Percentiles rank a stretch among this genome's conserved stretches.
Conservation (phyloP, 2,797 vertebrate genomes). For the Orestias chungarensis region DNA sequence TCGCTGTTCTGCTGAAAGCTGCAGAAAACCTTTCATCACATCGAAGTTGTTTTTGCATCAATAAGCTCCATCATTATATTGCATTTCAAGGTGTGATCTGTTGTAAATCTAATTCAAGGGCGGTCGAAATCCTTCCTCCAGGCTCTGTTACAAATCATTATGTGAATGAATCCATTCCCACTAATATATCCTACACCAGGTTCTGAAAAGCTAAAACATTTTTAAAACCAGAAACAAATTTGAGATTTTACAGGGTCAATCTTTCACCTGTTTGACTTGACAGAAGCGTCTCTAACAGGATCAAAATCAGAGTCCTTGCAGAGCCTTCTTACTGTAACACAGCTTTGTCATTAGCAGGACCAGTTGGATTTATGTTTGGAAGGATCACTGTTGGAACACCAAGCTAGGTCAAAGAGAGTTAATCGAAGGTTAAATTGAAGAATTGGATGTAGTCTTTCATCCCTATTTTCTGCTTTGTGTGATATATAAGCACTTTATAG, state of each 20-base stretch:
- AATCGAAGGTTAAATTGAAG: not conserved
- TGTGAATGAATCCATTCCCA: too few species aligned
- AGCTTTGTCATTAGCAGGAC: too few species aligned
- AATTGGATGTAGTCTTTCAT: not conserved
- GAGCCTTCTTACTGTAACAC: not conserved
- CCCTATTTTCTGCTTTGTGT: not conserved
- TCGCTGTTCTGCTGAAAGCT: slow-evolving; percentile 1
- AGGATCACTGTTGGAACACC: too few species aligned
- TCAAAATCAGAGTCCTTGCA: not conserved
- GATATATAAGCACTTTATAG: too few species aligned
- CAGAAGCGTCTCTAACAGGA: not conserved
- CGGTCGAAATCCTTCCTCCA: not conserved
- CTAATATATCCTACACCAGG: not conserved
- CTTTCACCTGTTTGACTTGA: too few species aligned
- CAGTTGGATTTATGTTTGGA: not conserved
- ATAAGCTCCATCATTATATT: not conserved
- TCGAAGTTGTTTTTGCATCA: not conserved
- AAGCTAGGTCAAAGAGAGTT: not conserved
- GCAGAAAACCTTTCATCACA: not conserved
- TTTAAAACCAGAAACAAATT: not conserved
- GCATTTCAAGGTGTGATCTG: not conserved
- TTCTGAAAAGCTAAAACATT: not conserved
- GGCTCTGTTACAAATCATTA: not conserved
- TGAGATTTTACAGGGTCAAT: too few species aligned
- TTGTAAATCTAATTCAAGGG: not conserved